Percentiles rank a stretch among this genome's conserved stretches.
Evolutionary conservation across 2,797 vertebrate genomes (phyloP).

Genomic region (Xiphophorus birchmanni): DNA sequence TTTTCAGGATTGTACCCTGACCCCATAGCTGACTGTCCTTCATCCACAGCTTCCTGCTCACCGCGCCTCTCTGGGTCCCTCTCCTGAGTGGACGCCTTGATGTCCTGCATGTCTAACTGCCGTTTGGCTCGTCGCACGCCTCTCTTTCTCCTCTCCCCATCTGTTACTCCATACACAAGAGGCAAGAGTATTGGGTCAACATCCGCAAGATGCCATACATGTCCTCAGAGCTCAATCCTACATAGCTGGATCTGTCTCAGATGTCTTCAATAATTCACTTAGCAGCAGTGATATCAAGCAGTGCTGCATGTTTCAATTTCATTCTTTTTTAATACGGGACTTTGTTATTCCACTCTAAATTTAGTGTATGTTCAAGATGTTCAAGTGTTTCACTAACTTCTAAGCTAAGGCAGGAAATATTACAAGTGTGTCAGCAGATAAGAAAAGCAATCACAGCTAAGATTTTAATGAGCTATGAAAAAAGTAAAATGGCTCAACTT

Average conservation of each 20-base stretch:
- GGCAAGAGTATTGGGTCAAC: constrained; percentile 77
- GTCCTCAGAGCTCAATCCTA: constrained; percentile 75
- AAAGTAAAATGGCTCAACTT: constrained; percentile 11
- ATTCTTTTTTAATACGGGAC: constrained; percentile 74
- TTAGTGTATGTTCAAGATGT: constrained; percentile 58
- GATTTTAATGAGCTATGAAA: constrained; percentile 32
- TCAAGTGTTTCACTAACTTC: constrained; percentile 52
- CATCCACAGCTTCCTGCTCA: constrained; percentile 63
- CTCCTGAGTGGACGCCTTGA: constrained; percentile 73
- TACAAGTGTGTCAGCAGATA: constrained; percentile 60
- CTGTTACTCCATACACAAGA: constrained; percentile 77
- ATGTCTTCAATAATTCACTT: constrained; percentile 78
- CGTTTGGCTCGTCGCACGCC: constrained; percentile 80
- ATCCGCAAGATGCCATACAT: constrained; percentile 68
- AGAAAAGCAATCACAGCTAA: constrained; percentile 34
- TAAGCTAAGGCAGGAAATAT: constrained; percentile 36
- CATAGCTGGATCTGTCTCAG: constrained; percentile 64
- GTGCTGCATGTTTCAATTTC: constrained; percentile 76
- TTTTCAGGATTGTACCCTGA: constrained; percentile 89
- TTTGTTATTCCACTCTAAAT: constrained; percentile 50
- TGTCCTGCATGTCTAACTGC: constrained; percentile 73
- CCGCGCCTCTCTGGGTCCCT: constrained; percentile 58
- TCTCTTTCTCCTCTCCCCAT: constrained; percentile 86
- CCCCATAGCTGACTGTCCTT: constrained; percentile 54
- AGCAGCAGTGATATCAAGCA: constrained; percentile 75